Percentiles rank a stretch among this genome's conserved stretches.
phyloP scores from a whole-genome alignment of 2,888 invertebrate genomes.

The Caenorhabditis auriculariae region DNA sequence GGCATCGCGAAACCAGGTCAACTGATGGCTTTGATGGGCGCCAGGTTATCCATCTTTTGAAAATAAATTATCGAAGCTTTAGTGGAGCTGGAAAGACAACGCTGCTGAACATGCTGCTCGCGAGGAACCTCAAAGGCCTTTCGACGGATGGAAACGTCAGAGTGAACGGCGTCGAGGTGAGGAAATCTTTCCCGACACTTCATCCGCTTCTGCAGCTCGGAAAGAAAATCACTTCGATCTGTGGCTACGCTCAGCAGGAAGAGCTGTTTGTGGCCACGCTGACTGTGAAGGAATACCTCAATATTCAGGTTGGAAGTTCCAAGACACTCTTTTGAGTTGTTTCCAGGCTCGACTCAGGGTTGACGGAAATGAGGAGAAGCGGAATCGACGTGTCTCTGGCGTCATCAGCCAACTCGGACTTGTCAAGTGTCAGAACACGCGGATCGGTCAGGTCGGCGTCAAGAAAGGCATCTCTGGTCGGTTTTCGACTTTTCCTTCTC shows the following conservation, averaged over 20 bases:
- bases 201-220: constrained; percentile 29
- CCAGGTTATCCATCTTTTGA: too few species aligned
- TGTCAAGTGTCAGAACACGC: constrained; percentile 83
- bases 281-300: constrained; percentile 62
- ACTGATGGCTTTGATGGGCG: constrained; percentile 61
- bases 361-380: constrained; percentile 73
- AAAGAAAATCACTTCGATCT: constrained; percentile 47
- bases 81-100: constrained; percentile 91
- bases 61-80: too few species aligned
- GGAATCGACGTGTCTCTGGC: constrained; percentile 32
- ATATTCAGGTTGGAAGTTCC: constrained; percentile 64
- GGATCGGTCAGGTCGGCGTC: constrained; percentile 84
- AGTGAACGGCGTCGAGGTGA: constrained; percentile 48
- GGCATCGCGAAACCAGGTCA: constrained; percentile 57
- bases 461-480: constrained; percentile 65
- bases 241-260: constrained; percentile 62
- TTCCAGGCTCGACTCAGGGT: constrained; percentile 63
- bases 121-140: constrained; percentile 53
- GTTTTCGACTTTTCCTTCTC: neutral
- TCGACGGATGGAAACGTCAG: constrained; percentile 59
- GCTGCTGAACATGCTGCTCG: constrained; percentile 79
- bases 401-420: constrained; percentile 76
- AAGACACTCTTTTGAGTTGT: neutral
- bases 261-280: constrained; percentile 61
- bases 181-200: neutral